phyloP scores from a whole-genome alignment of 2,113 vertebrate species.

The Nipponia nippon region DNA sequence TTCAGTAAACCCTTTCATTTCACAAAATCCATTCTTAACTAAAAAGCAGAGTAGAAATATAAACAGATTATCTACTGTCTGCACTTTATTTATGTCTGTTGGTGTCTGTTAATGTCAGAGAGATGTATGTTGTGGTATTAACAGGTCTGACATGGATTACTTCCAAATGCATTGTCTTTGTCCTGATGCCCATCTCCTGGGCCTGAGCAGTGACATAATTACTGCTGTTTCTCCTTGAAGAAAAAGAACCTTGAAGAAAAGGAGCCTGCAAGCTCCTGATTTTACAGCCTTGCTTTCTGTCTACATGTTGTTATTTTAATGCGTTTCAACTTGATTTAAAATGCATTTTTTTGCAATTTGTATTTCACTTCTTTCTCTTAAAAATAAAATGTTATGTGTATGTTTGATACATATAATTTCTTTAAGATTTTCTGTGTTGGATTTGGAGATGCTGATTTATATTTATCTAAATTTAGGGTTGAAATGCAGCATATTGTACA shows the following conservation, averaged over 20 bases:
- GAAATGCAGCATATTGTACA: not conserved
- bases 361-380: conserved; percentile 13
- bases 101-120: conserved; percentile 38
- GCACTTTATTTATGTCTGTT: conserved; percentile 44
- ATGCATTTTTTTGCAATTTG: not conserved
- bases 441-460: conserved; percentile 24
- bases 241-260: not conserved
- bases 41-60: conserved; percentile 3
- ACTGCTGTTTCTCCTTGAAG: not conserved
- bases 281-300: not conserved
- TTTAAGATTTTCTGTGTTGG: not conserved
- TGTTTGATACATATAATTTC: not conserved
- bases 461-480: conserved; percentile 28
- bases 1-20: not conserved
- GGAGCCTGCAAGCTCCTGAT: not conserved
- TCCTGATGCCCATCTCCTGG: conserved; percentile 9
- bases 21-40: conserved; percentile 3
- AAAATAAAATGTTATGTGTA: not conserved
- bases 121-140: conserved; percentile 30
- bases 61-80: not conserved
- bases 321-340: not conserved
- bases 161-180: conserved; percentile 14
- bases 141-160: conserved; percentile 14
- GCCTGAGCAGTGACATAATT: conserved; percentile 10
- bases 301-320: not conserved